These are phyloP conservation scores for Rotaria socialis DNA, from an alignment of 2,888 invertebrate species.

Conservation along the genomic window DNA sequence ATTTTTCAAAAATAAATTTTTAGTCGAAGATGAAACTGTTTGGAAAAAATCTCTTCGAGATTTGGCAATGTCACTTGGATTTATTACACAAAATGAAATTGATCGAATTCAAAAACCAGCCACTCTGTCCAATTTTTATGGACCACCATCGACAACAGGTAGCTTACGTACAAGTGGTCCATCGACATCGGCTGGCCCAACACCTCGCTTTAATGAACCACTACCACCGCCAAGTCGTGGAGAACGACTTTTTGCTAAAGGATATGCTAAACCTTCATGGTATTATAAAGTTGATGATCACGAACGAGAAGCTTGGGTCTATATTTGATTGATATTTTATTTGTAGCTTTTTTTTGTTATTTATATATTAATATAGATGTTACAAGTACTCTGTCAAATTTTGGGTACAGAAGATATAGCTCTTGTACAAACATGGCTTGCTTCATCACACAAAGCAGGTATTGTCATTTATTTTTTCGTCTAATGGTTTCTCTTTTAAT, in stretches of 20 bases:
- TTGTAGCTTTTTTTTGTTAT: too few species aligned
- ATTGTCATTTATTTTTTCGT: background rate
- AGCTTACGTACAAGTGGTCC: background rate
- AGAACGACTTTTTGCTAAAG: background rate
- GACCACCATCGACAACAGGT: background rate
- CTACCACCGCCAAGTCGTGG: slow-evolving; percentile 19
- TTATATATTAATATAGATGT: background rate
- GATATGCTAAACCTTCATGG: background rate
- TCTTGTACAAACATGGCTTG: slow-evolving; percentile 18
- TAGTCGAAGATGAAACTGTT: background rate
- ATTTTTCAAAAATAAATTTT: background rate
- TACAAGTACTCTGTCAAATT: background rate
- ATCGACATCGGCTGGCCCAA: background rate
- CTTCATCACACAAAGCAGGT: slow-evolving; percentile 20
- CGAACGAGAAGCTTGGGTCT: background rate
- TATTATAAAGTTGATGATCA: slow-evolving; percentile 1
- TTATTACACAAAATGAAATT: slow-evolving; percentile 14
- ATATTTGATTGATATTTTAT: background rate
- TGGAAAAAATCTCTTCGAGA: slow-evolving; percentile 25
- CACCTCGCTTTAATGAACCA: background rate
- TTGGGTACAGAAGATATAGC: background rate
- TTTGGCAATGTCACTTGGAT: slow-evolving; percentile 10
- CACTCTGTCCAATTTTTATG: background rate
- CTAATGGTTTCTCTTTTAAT: background rate
- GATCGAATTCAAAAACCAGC: background rate